Evolutionary conservation across 2,888 invertebrate species (phyloP).

Genomic region (Napeogenes inachia): DNA sequence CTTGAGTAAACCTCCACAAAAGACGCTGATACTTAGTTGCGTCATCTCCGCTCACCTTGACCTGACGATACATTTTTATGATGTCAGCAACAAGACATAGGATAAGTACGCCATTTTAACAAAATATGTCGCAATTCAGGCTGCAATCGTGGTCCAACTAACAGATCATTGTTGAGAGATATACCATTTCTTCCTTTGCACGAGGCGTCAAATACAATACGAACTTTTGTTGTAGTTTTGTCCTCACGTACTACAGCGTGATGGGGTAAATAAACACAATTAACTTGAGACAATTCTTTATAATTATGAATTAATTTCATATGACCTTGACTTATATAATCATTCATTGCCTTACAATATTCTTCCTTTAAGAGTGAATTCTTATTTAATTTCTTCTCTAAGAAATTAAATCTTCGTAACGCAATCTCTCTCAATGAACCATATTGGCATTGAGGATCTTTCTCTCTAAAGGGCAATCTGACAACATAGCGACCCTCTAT

Average conservation of each 20-base stretch:
- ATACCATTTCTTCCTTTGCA: conserved; percentile 15
- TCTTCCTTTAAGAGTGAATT: conserved; percentile 26
- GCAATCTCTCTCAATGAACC: conserved; percentile 22
- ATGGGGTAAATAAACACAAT: conserved; percentile 30
- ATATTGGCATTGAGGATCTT: conserved; percentile 20
- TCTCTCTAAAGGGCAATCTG: conserved; percentile 28
- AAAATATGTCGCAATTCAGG: conserved; percentile 28
- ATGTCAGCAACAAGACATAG: conserved; percentile 29
- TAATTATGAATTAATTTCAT: conserved; percentile 24
- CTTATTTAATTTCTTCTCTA: conserved; percentile 27
- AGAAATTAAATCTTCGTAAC: conserved; percentile 26
- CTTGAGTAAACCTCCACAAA: too few relatives aligned
- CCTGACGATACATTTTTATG: conserved; percentile 28
- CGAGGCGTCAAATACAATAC: conserved; percentile 31
- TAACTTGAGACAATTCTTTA: conserved; percentile 22
- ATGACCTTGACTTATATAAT: conserved; percentile 29
- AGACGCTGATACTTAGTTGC: conserved; percentile 25
- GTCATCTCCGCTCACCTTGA: conserved; percentile 20
- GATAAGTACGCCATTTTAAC: conserved; percentile 24
- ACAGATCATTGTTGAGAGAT: conserved; percentile 24
- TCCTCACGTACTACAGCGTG: conserved; percentile 28
- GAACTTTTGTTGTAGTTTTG: conserved; percentile 28
- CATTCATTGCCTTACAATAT: conserved; percentile 28
- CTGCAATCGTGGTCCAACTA: conserved; percentile 21
- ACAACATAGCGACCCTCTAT: conserved; percentile 24